Evolutionary conservation across 2,888 invertebrate species (phyloP), one percentile per base, ranked within the genome.

Genomic region (Carpatolechia fugitivella): DNA sequence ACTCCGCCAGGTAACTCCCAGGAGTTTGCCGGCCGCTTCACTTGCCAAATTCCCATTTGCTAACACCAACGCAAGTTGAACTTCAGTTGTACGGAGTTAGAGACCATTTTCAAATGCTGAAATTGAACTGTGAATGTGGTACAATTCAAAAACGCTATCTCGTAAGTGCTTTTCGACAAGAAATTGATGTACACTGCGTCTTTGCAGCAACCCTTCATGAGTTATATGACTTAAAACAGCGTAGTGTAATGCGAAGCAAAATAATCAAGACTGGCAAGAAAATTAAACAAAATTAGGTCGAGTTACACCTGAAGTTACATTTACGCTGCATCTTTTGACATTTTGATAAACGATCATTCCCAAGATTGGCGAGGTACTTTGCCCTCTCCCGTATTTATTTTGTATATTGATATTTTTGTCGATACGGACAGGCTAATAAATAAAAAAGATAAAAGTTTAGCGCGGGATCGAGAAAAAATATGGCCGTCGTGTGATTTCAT

Each of bases 311-410:
- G 40, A 24, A 5, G 38, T 4, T 29, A 44, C 24, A 13, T n/a
- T 72, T 70, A 53, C 47, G 63, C 59, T 74, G 74, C 72, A 74
- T 73, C 66, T 70, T 75, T 69, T 70, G 80, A 76, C 78, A 65
- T 70, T 64, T 70, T 79, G 79, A 80, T 78, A 72, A 78, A 79
- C 74, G 68, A 62, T 54, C 60, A 62, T 65, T 55, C 60, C 69
- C 64, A 57, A 59, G 72, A 73, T 75, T 75, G 70, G 69, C 69
- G 67, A 68, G 56, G 57, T 66, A 58, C 58, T 58, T 59, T 56
- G 54, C 56, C 61, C 59, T 61, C 58, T 14, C 11, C 33, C 33
- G 30, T 30, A 4, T 65, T 66, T 71, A 20, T 44, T 72, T 69
- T 72, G 73, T 67, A 65, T 72, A 66, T 69, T 66, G 68, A 74